Base-by-base conservation (phyloP, 2,888 invertebrate species). In the Pollenia labialis region DNA sequence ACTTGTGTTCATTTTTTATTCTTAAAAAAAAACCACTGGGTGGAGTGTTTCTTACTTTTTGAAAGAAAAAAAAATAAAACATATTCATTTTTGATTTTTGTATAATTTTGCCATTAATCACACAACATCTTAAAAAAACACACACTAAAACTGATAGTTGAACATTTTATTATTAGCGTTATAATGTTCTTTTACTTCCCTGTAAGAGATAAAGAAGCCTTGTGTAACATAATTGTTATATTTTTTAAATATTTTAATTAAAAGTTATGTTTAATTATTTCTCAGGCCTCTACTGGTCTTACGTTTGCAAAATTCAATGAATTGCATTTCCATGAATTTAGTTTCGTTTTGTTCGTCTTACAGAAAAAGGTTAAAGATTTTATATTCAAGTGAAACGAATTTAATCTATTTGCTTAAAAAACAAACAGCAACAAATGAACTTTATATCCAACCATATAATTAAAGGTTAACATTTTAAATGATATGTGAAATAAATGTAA, bases 81-180 rank as follows among this genome's bases (percentile, higher is more conserved):
- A 32, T 32, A 16, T 62, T 44, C 46, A 52, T 14, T 54, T 16
- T 46, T 64, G 42, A 12, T 32, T 44, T 68, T 75, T 10, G 87
- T 68, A 87, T 87, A 87, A 84, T 84, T 87, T 81, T 60, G 71
- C 84, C 87, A 87, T 87, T 87, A 84, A 87, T 87, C 76, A 87
- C 83, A 84, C 87, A 62, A 76, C 80, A 77, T 48, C 66, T 48
- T 66, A 60, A 52, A n/a, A 72, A 60, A 52, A 16, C 18, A 14
- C 8, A 66, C 46, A 71, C 2, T 11, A 58, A 77, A 72, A 75
- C 69, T 69, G 79, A 56, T 72, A 80, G 75, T 79, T 71, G 18
- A 48, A 18, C 40, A 77, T 44, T 60, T 60, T 72, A 54, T 68
- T 66, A 77, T 80, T 80, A 72, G 72, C 40, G 66, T 54, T 80